Evolutionary conservation across 2,797 vertebrate genomes (phyloP), one percentile per base, ranked within the genome.

Genomic region (Lerista edwardsae): DNA sequence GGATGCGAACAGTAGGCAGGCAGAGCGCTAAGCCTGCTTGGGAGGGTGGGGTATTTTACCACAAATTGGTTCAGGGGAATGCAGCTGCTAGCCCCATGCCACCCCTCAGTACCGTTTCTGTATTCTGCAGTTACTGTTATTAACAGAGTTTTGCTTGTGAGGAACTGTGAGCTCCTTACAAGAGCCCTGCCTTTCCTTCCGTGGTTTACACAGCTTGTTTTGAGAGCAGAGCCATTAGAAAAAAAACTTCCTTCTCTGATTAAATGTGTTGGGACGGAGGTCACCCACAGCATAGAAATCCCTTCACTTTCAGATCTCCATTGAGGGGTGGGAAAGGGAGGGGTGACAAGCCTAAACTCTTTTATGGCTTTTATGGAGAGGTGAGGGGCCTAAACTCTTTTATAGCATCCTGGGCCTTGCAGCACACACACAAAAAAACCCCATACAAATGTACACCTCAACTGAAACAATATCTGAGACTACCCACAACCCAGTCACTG

Each of bases 141-240:
- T 6, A 51, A 55, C 77, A 78, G 47, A 21, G 77, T 85, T 86
- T 76, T 41, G 47, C n/a, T 82, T 82, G 47, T 62, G 55, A 31
- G 12, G 57, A 80, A 62, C 34, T 61, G 65, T 21, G n/a, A 44
- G 34, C 9, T 27, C 27, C 57, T 69, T 34, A 6, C 11, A 36
- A 27, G 72, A 25, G 55, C 41, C 41, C 47, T 62, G 67, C 80
- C 64, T 80, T 86, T 79, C 55, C 76, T 85, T 55, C 61, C 31
- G 73, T 81, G 55, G 80, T 75, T 57, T 69, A 68, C 57, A 44
- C 10, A 25, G 36, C 23, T 57, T 71, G 34, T 23, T 83, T 79
- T 76, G 61, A 39, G 55, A 80, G 14, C 34, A 64, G n/a, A 39
- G 68, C 21, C 23, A 36, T 41, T 55, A 10, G 2, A 36, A 29